Evolutionary conservation across 2,888 invertebrate species (phyloP).

Genomic region (Conistra vaccinii): DNA sequence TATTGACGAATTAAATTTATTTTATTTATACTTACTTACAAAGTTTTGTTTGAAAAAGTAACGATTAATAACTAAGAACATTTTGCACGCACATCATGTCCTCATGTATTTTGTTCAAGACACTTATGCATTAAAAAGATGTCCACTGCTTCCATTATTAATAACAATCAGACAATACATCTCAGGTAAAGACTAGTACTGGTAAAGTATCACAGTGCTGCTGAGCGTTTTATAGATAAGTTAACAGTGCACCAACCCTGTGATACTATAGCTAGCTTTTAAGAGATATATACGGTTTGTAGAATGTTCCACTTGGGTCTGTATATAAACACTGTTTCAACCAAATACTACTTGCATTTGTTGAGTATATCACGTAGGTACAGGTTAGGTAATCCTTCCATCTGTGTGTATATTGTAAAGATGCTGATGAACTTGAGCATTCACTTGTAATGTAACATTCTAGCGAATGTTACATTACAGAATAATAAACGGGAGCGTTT

Average conservation of each 20-base stretch:
- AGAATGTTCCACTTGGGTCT: slow-evolving; percentile 48
- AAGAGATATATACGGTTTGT: slow-evolving; percentile 44
- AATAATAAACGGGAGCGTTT: too few relatives aligned
- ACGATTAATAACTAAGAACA: neutral
- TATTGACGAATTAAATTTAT: neutral
- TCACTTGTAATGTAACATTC: too few relatives aligned
- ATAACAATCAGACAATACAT: slow-evolving; percentile 14
- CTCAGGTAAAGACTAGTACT: slow-evolving; percentile 32
- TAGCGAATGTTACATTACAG: too few relatives aligned
- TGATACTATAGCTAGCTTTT: slow-evolving; percentile 41
- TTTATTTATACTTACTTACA: neutral
- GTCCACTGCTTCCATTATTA: neutral
- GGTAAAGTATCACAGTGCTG: slow-evolving; percentile 49
- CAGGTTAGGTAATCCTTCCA: too few relatives aligned
- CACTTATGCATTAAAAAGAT: neutral
- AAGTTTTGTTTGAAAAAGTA: neutral
- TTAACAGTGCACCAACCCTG: slow-evolving; percentile 66
- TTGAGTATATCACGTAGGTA: too few relatives aligned
- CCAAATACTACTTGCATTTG: neutral
- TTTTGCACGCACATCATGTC: neutral
- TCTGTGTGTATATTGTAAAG: too few relatives aligned
- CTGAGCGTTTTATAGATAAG: slow-evolving; percentile 64
- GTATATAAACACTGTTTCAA: neutral
- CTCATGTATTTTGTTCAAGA: neutral
- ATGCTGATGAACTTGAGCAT: too few relatives aligned